These are phyloP conservation scores for Calidris pugnax DNA, from an alignment of 2,113 vertebrate species.

Conservation along the genomic window DNA sequence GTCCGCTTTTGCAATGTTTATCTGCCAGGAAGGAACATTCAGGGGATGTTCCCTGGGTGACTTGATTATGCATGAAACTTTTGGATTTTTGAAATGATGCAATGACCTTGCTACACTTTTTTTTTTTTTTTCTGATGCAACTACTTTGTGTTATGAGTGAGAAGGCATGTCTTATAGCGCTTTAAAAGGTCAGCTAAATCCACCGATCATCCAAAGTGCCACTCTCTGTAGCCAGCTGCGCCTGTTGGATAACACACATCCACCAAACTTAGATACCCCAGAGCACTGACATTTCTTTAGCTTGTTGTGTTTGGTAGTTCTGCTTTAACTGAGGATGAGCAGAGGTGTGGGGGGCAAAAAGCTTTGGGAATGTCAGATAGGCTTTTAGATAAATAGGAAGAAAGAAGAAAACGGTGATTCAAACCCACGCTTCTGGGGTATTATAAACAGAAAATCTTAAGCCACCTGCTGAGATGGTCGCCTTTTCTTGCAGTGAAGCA, in stretches of 20 bases:
- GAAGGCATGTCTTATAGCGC: not conserved
- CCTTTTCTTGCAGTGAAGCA: not conserved
- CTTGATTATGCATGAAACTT: not conserved
- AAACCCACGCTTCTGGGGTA: not conserved
- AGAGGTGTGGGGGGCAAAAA: not conserved
- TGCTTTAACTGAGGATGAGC: not conserved
- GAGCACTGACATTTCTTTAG: not conserved
- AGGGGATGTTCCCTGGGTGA: not conserved
- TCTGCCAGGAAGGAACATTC: not conserved
- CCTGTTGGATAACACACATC: not conserved
- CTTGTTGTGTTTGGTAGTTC: not conserved
- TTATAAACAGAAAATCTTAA: not conserved
- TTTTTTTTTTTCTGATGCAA: not conserved
- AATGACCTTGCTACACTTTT: not conserved
- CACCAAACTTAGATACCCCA: not conserved
- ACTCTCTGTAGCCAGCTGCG: not conserved
- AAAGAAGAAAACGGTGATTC: not conserved
- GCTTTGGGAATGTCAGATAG: not conserved
- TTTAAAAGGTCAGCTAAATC: not conserved
- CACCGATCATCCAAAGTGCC: not conserved
- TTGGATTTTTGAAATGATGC: constrained; percentile 10
- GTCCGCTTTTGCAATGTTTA: not conserved
- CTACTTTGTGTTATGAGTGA: not conserved
- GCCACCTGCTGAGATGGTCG: not conserved
- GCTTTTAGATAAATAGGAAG: not conserved